These are phyloP conservation scores for Panagrolaimus sp. DNA, from an alignment of 1,140 invertebrate species.

Conservation along the genomic window DNA sequence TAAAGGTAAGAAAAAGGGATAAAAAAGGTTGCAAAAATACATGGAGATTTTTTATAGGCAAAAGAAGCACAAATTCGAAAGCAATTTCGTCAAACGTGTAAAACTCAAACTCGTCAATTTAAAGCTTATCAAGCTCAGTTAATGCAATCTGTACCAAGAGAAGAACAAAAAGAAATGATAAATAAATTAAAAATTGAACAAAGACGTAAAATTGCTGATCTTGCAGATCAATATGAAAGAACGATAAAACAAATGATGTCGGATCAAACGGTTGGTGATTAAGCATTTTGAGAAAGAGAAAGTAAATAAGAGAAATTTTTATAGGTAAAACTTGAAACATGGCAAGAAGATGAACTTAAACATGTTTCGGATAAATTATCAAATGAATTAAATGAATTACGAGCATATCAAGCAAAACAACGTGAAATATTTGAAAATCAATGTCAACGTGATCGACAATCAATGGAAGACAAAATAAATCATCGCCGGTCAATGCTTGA, in stretches of 20 bases:
- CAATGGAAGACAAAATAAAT: conserved; percentile 1
- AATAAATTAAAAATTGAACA: conserved; percentile 95
- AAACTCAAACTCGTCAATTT: conserved; percentile 97
- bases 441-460: background rate
- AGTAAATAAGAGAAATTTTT: conserved; percentile 28
- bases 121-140: conserved; percentile 95
- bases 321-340: conserved; percentile 84
- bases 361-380: conserved; percentile 78
- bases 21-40: too few relatives aligned
- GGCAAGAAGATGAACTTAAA: conserved; percentile 78
- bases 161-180: conserved; percentile 82
- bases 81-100: conserved; percentile 96
- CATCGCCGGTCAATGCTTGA: conserved; percentile 9
- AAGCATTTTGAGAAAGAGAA: background rate
- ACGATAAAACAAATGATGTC: conserved; percentile 98
- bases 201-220: conserved; percentile 78
- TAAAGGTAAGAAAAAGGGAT: conserved; percentile 70
- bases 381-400: conserved; percentile 90
- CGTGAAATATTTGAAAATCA: conserved; percentile 11
- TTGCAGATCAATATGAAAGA: conserved; percentile 97
- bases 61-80: conserved; percentile 97
- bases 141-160: conserved; percentile 82
- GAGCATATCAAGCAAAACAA: conserved; percentile 74
- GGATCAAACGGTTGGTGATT: conserved; percentile 76
- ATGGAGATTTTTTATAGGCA: conserved; percentile 70